Evolutionary conservation across 2,113 vertebrate species (phyloP), one percentile per base, ranked within the genome.

Genomic region (Tapirus terrestris): DNA sequence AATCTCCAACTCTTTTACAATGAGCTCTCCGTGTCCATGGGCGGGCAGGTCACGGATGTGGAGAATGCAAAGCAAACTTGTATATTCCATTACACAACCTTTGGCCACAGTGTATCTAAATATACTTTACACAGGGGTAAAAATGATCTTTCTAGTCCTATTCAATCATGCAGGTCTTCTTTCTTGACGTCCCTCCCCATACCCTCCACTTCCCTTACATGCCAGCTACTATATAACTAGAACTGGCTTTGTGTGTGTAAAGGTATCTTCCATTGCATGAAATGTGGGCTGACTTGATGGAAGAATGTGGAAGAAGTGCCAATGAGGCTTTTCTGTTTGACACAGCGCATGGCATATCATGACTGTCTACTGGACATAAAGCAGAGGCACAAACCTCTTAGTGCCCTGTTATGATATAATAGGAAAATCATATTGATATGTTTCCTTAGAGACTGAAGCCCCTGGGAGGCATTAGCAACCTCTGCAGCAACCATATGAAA

Each of bases 381-480:
- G 25, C 73, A 88, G 65, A 88, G 73, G 17, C 73, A 25, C 8
- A 36, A 0, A 10, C 17, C 33, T 89, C 11, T 92, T 33, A 25
- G 20, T 68, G 53, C 36, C 29, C 91, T 83, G 10, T 25, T 65
- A 18, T 14, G 33, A 58, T 36, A 12, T 39, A 67, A 21, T 60
- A 70, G 39, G 61, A 61, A 82, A 82, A 81, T 80, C 61, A 84
- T 58, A 70, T 60, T 58, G 33, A 21, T 73, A 3, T 60, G 31
- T 87, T 97, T 96, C 45, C 85, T 73, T 80, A 75, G 75, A 92
- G 58, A 94, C 12, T 45, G 39, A 61, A 77, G 13, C 23, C 27
- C 6, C 10, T 23, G 8, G 29, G 43, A 67, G 23, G 14, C 17
- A 36, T 93, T 91, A 76, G 23, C 18, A 68, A 18, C 4, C 27